A percentile compares a stretch with the other conserved stretches of the same genome.
Conservation (phyloP, 1,140 invertebrate genomes). For the Bombus impatiens region DNA sequence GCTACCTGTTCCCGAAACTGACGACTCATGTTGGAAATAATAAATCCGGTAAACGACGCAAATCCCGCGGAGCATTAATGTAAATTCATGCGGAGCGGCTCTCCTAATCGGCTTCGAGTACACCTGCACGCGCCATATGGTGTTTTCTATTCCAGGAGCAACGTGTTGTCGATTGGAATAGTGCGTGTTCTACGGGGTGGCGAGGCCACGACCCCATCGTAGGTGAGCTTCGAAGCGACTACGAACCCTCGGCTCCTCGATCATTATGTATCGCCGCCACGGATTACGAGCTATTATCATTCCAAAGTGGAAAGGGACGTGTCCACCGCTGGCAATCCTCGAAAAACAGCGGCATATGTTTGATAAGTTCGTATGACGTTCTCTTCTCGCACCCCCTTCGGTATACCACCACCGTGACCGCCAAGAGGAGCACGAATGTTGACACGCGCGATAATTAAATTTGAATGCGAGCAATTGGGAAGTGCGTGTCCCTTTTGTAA, state of each 20-base stretch:
- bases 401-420: neutral
- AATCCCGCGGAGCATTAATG: slow-evolving; percentile 79
- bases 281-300: slow-evolving; percentile 82
- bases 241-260: slow-evolving; percentile 59
- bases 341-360: slow-evolving; percentile 76
- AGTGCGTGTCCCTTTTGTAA: slow-evolving; percentile 33
- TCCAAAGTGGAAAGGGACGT: slow-evolving; percentile 70
- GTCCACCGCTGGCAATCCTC: slow-evolving; percentile 54
- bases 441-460: slow-evolving; percentile 68
- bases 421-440: slow-evolving; percentile 51
- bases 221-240: slow-evolving; percentile 71
- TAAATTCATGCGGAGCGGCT: slow-evolving; percentile 79
- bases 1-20: neutral
- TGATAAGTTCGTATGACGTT: slow-evolving; percentile 74
- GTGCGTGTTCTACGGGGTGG: slow-evolving; percentile 42
- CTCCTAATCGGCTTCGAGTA: slow-evolving; percentile 80
- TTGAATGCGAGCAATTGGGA: slow-evolving; percentile 60
- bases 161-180: slow-evolving; percentile 48
- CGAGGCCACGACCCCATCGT: slow-evolving; percentile 67
- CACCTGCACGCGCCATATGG: slow-evolving; percentile 82
- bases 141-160: slow-evolving; percentile 76
- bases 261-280: slow-evolving; percentile 64
- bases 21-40: slow-evolving; percentile 65
- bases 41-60: slow-evolving; percentile 80
- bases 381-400: slow-evolving; percentile 4